phyloP scores from a whole-genome alignment of 2,797 vertebrate genomes.

The Liasis olivaceus region DNA sequence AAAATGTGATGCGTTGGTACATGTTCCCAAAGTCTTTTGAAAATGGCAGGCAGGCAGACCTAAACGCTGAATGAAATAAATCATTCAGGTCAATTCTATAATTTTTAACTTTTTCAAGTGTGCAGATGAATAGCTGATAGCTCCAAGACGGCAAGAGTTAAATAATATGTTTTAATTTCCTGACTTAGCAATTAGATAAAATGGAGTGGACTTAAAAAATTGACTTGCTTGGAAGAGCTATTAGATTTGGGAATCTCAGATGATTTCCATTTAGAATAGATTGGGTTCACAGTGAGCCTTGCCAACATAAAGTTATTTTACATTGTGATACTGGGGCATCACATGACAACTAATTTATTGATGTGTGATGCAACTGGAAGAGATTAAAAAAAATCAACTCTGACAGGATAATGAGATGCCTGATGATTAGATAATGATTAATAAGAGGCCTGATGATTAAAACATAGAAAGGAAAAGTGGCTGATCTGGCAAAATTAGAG shows the following conservation, averaged over 20 bases:
- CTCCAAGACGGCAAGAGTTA: not conserved
- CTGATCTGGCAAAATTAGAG: not conserved
- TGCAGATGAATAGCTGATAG: not conserved
- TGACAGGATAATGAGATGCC: not conserved
- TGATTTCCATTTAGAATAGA: not conserved
- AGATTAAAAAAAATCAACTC: not conserved
- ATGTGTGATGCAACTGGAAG: not conserved
- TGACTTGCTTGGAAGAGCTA: not conserved
- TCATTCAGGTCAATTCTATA: not conserved
- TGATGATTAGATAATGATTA: not conserved
- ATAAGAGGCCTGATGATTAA: not conserved
- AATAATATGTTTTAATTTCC: conserved; percentile 11
- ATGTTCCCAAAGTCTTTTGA: not conserved
- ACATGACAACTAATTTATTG: conserved; percentile 7
- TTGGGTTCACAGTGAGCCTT: not conserved
- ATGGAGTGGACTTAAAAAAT: not conserved
- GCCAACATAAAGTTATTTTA: conserved; percentile 8
- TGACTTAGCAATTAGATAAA: not conserved
- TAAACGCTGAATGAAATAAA: not conserved
- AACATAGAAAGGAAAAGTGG: not conserved
- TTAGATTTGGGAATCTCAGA: not conserved
- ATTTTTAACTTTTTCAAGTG: not conserved
- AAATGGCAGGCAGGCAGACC: not conserved
- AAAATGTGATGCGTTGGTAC: not conserved
- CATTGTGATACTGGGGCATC: conserved; percentile 6